These are phyloP conservation scores for Andricus curvator DNA, from an alignment of 2,888 invertebrate genomes.

Conservation along the genomic window DNA sequence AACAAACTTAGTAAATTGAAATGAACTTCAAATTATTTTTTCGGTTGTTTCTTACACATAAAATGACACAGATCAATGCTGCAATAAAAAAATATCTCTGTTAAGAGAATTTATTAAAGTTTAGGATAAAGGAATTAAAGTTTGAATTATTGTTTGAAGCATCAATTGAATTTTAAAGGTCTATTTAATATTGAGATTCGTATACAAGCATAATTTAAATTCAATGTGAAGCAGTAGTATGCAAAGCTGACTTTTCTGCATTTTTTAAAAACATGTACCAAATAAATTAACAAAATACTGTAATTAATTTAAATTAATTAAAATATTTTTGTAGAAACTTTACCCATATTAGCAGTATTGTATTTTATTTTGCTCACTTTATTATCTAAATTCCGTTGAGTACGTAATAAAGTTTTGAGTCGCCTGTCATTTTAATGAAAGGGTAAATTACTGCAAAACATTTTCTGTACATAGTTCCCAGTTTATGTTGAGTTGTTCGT, in stretches of 20 bases:
- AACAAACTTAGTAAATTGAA: too few species aligned
- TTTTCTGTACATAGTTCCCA: background rate
- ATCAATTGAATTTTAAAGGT: constrained; percentile 9
- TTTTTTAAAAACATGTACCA: too few species aligned
- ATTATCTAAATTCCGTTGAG: background rate
- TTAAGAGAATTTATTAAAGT: background rate
- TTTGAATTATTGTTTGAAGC: constrained; percentile 4
- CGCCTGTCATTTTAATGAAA: background rate
- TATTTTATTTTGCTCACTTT: background rate
- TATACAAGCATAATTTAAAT: background rate
- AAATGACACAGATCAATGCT: too few species aligned
- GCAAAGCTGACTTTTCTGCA: too few species aligned
- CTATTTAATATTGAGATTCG: constrained; percentile 5
- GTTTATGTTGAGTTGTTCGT: background rate
- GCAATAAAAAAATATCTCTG: too few species aligned
- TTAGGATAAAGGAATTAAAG: background rate
- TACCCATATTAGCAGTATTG: too few species aligned
- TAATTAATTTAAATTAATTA: background rate
- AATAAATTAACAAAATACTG: background rate
- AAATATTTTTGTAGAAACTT: too few species aligned
- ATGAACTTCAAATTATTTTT: too few species aligned
- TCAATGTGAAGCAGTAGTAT: background rate
- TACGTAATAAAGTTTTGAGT: background rate
- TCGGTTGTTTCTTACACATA: too few species aligned
- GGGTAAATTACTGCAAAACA: background rate